A percentile compares a stretch with the other conserved stretches of the same genome.
These are phyloP conservation scores for Meloe dianella DNA, from an alignment of 2,888 invertebrate genomes.

Conservation along the genomic window DNA sequence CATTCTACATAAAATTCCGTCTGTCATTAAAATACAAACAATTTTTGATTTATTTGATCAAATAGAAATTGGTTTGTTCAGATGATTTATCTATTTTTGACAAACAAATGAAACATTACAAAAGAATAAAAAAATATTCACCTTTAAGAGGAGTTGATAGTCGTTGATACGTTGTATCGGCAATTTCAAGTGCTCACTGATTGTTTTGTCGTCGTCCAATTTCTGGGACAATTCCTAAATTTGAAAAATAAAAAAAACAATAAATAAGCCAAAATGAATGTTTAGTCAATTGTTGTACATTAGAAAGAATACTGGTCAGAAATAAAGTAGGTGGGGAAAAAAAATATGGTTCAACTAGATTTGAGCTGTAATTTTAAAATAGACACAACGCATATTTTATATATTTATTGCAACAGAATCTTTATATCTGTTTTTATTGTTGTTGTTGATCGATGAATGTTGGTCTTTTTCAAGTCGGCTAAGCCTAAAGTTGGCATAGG, in stretches of 20 bases:
- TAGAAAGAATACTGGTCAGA: slow-evolving; percentile 13
- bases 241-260: not conserved
- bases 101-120: not conserved
- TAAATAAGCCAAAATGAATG: slow-evolving; percentile 27
- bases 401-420: not conserved
- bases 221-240: slow-evolving; percentile 82
- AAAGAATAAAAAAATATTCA: slow-evolving; percentile 61
- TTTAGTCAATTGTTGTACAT: not conserved
- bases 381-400: slow-evolving; percentile 11
- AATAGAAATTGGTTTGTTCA: slow-evolving; percentile 17
- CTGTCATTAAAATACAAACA: slow-evolving; percentile 27
- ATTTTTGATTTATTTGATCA: slow-evolving; percentile 24
- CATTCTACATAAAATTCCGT: slow-evolving; percentile 34
- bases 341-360: slow-evolving; percentile 16
- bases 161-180: slow-evolving; percentile 96
- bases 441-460: not conserved
- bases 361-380: slow-evolving; percentile 21
- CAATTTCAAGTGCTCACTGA: slow-evolving; percentile 89
- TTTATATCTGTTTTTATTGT: too few relatives aligned
- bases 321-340: slow-evolving; percentile 27
- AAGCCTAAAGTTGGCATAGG: not conserved
- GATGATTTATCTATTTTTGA: slow-evolving; percentile 12
- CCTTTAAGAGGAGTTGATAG: slow-evolving; percentile 93
- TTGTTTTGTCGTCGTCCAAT: slow-evolving; percentile 86
- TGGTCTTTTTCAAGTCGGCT: not conserved